Base-by-base conservation (phyloP, 2,888 invertebrate genomes). In the Drosophila borborema region DNA sequence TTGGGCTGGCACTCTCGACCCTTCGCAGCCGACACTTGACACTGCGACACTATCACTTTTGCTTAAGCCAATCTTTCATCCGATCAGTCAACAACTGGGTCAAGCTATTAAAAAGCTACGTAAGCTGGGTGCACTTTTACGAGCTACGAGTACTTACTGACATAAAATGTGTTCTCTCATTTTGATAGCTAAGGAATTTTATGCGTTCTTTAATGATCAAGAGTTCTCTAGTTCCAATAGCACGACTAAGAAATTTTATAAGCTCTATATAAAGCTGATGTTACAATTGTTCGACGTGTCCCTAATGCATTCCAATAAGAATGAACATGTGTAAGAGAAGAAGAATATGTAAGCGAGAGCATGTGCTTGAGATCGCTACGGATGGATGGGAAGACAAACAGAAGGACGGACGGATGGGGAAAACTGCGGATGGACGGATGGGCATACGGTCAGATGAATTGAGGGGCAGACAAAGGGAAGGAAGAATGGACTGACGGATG, bases 21-120 rank as follows among this genome's bases (percentile, higher is more conserved):
- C 54, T 40, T 8, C 8, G 3, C 41, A 41, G 41, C 7, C 9
- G 40, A 16, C 38, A 55, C 31, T 16, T 7, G 48, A n/a, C 41
- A 53, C 54, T 48, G 64, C 31, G 63, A 64, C 43, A 62, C 54
- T 43, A 43, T 62, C 62, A 62, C 54, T 62, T 54, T 55, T 56
- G 10, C 41, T 28, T 40, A 48, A 59, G 36, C 23, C 59, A 12
- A 38, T 38, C 38, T 48, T 38, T 28, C 59, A 38, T 8, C 28
- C 38, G 28, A 23, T 48, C n/a, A 38, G 28, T 46, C 36, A 4
- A 12, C 23, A 59, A 59, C 2, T 59, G 59, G 59, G n/a, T 59
- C 36, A 38, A 34, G 41, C 18, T 14, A 43, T 31, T 41, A 0
- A 55, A 28, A 28, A 40, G 38, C 4, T 36, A 38, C 9, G 51